Evolutionary conservation across 2,113 vertebrate genomes (phyloP).

Genomic region (Uria aalge): DNA sequence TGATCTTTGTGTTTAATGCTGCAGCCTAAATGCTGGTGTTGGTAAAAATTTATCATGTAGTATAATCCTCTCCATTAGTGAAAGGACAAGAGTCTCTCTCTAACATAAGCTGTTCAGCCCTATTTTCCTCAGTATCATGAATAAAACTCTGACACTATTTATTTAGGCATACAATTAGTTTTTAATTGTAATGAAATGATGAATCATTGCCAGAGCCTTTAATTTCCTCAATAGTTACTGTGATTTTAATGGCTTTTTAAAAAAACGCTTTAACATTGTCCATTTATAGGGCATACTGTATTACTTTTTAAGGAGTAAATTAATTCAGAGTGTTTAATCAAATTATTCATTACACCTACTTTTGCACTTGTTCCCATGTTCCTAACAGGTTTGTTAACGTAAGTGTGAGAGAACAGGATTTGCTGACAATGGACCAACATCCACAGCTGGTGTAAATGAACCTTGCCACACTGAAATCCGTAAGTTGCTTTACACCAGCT

Average conservation of each 20-base stretch:
- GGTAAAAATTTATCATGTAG: background rate
- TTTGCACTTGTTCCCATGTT: background rate
- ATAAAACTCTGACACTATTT: conserved; percentile 47
- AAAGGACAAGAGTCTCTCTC: conserved; percentile 11
- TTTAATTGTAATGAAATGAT: conserved; percentile 69
- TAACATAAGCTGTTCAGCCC: background rate
- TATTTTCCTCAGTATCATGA: conserved; percentile 6
- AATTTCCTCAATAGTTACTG: conserved; percentile 33
- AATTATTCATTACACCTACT: background rate
- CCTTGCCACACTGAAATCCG: background rate
- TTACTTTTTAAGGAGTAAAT: conserved; percentile 32
- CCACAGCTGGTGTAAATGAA: background rate
- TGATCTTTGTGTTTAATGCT: conserved; percentile 10
- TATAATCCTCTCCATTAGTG: background rate
- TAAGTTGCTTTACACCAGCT: background rate
- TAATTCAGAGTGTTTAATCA: background rate
- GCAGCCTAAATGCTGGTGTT: conserved; percentile 10
- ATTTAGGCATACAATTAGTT: conserved; percentile 65
- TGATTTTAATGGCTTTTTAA: conserved; percentile 2
- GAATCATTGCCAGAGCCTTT: conserved; percentile 34
- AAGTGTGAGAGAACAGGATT: conserved; percentile 13
- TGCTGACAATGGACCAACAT: background rate
- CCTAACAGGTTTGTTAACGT: background rate
- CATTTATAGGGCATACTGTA: background rate
- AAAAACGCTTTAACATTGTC: background rate